Evolutionary conservation across 2,113 vertebrate species (phyloP), one percentile per base, ranked within the genome.

Genomic region (Aspidoscelis tigris): DNA sequence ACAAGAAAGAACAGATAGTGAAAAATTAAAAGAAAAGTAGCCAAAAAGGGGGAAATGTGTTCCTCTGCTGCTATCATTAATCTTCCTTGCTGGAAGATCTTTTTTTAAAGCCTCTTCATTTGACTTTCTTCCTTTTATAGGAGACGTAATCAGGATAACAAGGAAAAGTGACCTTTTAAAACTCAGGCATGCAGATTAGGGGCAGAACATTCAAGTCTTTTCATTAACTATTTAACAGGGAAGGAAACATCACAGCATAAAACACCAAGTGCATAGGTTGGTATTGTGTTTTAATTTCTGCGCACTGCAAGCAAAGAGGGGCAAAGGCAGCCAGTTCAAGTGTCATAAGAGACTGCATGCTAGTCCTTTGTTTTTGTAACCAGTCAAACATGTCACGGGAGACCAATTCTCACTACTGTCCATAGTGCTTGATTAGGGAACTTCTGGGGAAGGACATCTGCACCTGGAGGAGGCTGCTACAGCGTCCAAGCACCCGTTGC

Each of bases 61-160:
- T n/a, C 5, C 18, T 14, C 66, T 80, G 80, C 0, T 83, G 76
- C 0, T 12, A 76, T 61, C 9, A 22, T 6, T 81, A 39, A 22
- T 76, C 22, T 58, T 66, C 53, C 83, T 90, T 58, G 6, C 1
- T 78, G 6, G 24, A n/a, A 44, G 53, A 61, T 39, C 66, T 20
- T 10, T 84, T 70, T 70, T 14, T 39, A 80, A 80, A 68, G 16
- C 43, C 21, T 79, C 20, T 61, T 3, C 22, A 1, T 7, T 86
- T 84, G 80, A 70, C 26, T 83, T 88, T 88, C 12, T 61, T 21
- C 41, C 7, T 89, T 87, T 82, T 41, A 68, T 58, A 80, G 14
- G 76, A 87, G 1, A 14, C 73, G 39, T 58, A 24, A 1, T 84
- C 2, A 68, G n/a, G 71, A 8, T 44, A 61, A 1, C 3, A 5